phyloP scores from a whole-genome alignment of 2,888 invertebrate species.

The Apodemia mormo region DNA sequence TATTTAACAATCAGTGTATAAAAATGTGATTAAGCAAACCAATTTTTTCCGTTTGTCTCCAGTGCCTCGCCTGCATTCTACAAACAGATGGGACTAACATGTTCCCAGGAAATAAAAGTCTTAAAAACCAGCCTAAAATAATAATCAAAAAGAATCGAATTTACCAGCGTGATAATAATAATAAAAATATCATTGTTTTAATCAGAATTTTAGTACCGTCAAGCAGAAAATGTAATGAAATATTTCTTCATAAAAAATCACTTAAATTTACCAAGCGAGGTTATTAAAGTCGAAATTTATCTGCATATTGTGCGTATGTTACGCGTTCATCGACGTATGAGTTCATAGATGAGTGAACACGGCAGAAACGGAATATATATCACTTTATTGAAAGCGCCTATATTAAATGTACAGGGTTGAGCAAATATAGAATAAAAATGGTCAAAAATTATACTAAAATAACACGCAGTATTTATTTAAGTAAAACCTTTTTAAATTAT shows the following conservation, averaged over 20 bases:
- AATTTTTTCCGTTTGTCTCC: too few species aligned
- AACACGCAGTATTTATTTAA: too few species aligned
- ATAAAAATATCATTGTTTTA: too few species aligned
- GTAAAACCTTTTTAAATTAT: too few species aligned
- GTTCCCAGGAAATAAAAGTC: too few species aligned
- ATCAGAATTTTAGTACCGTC: not conserved
- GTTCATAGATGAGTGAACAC: slow-evolving; percentile 23
- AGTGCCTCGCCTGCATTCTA: too few species aligned
- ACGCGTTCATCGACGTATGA: slow-evolving; percentile 12
- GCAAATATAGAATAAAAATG: not conserved
- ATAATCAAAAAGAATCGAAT: too few species aligned
- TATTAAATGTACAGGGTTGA: slow-evolving; percentile 17
- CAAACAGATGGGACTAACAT: too few species aligned
- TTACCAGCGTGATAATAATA: too few species aligned
- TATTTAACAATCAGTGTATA: too few species aligned
- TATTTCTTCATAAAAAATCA: slow-evolving; percentile 6
- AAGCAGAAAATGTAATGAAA: not conserved
- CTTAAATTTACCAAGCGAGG: slow-evolving; percentile 14
- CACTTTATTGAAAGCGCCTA: slow-evolving; percentile 22
- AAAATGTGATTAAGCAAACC: too few species aligned
- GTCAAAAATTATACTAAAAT: slow-evolving; percentile 37
- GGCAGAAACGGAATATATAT: slow-evolving; percentile 18
- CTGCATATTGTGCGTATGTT: slow-evolving; percentile 19
- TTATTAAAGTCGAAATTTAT: slow-evolving; percentile 22
- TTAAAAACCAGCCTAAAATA: too few species aligned